These are phyloP conservation scores for Gibbula magus DNA, from an alignment of 2,888 invertebrate species.

Conservation along the genomic window DNA sequence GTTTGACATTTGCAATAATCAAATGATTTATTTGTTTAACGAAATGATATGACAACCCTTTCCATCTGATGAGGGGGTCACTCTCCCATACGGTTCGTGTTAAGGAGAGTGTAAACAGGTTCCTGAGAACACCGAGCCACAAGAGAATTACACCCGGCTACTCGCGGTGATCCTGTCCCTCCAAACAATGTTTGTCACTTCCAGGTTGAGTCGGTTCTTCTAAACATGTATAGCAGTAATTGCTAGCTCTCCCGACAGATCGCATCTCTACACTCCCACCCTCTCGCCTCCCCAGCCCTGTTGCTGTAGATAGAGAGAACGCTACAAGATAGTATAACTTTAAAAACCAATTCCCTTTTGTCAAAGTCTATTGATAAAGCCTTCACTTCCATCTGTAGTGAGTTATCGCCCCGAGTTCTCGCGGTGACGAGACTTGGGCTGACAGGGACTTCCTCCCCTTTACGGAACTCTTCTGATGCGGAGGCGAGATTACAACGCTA, in stretches of 20 bases:
- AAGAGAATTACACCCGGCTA: too few relatives aligned
- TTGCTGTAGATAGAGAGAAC: not conserved
- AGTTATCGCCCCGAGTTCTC: not conserved
- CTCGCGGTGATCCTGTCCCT: too few relatives aligned
- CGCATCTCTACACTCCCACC: not conserved
- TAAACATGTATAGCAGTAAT: not conserved
- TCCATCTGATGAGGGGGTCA: too few relatives aligned
- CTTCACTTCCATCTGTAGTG: conserved; percentile 2
- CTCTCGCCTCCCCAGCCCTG: not conserved
- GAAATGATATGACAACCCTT: too few relatives aligned
- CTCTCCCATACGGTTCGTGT: too few relatives aligned
- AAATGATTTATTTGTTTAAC: too few relatives aligned
- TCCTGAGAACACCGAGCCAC: too few relatives aligned
- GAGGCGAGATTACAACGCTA: conserved; percentile 4
- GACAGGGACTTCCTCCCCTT: conserved; percentile 24
- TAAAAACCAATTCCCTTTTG: not conserved
- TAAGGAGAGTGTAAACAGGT: too few relatives aligned
- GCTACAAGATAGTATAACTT: not conserved
- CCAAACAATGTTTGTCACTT: not conserved
- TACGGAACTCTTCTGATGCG: conserved; percentile 12
- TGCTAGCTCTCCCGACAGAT: not conserved
- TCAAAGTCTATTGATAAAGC: not conserved
- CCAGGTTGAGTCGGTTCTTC: not conserved
- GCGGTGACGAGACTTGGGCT: not conserved
- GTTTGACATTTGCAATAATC: too few relatives aligned